Percentiles rank a stretch among this genome's conserved stretches.
These are phyloP conservation scores for Lophura nycthemera DNA, from an alignment of 2,113 vertebrate genomes.

Conservation along the genomic window DNA sequence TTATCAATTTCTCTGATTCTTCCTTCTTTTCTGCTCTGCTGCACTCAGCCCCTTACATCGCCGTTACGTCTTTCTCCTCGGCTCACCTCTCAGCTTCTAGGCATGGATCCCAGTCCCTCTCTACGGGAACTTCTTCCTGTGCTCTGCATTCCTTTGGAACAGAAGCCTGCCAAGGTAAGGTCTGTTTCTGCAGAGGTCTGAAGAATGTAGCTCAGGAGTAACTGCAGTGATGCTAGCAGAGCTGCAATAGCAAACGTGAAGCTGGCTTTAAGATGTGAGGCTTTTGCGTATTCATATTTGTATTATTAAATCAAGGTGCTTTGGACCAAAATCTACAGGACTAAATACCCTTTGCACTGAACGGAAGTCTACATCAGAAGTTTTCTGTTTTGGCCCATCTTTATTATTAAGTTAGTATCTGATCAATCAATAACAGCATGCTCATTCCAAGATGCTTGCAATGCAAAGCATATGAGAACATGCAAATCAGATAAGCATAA, in stretches of 20 bases:
- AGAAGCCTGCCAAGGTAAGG: not conserved
- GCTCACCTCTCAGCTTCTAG: not conserved
- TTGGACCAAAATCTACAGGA: not conserved
- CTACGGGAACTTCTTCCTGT: not conserved
- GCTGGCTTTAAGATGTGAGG: not conserved
- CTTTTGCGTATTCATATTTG: not conserved
- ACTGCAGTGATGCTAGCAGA: not conserved
- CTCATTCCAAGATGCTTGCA: not conserved
- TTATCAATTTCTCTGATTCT: not conserved
- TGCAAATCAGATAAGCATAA: constrained; percentile 9
- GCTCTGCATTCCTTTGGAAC: not conserved
- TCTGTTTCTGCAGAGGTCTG: not conserved
- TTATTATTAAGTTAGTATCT: not conserved
- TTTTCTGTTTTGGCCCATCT: not conserved
- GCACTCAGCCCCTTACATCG: not conserved
- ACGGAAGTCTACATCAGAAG: not conserved
- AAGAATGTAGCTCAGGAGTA: fast-evolving
- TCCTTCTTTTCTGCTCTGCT: not conserved
- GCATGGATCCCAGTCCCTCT: not conserved
- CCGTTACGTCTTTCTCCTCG: not conserved
- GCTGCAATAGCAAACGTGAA: not conserved
- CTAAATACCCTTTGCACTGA: not conserved
- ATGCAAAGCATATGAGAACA: constrained; percentile 18
- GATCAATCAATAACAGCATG: not conserved
- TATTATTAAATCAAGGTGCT: constrained; percentile 5